Evolutionary conservation across 2,113 vertebrate genomes (phyloP), one percentile per base, ranked within the genome.

Genomic region (Percina caprodes): DNA sequence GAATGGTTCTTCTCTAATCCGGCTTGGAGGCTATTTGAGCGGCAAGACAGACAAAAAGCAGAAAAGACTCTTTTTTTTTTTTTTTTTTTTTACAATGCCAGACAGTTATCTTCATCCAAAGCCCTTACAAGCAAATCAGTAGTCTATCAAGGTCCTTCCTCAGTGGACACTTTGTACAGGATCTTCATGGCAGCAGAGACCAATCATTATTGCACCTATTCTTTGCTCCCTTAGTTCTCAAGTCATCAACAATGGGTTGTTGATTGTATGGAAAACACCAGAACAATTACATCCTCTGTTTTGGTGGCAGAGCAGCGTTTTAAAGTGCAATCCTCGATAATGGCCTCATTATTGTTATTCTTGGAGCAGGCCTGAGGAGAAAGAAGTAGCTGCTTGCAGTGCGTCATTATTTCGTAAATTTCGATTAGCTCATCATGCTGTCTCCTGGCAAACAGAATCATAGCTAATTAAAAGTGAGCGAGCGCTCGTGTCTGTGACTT

Each of bases 271-370:
- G 96, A 98, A 96, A 97, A 96, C 96, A 96, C 94, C 94, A 96
- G 96, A 96, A 98, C 97, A 97, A 98, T 98, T 97, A 96, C 95
- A 95, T 96, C 95, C 96, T 97, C 96, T 98, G 97, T 98, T 97
- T 92, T 97, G 96, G 95, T 96, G 96, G 96, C 95, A 96, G 95
- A 92, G 95, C 96, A 94, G 96, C 92, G 92, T 97, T 98, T 97
- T 97, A 98, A 98, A 97, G 97, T 96, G 96, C 94, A 95, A 91
- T 96, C 94, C 95, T 96, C 96, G 93, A 97, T 98, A 99, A 99
- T 97, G 97, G 96, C 94, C 96, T 98, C 97, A 97, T 98, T 98
- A 99, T 99, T 98, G 97, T 97, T 97, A 97, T 98, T 98, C 96
- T 97, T 96, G 95, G 95, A 96, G 95, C 94, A 94, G 96, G 96